Evolutionary conservation across 2,888 invertebrate genomes (phyloP), one percentile per base, ranked within the genome.

Genomic region (Drosophila phalerata): DNA sequence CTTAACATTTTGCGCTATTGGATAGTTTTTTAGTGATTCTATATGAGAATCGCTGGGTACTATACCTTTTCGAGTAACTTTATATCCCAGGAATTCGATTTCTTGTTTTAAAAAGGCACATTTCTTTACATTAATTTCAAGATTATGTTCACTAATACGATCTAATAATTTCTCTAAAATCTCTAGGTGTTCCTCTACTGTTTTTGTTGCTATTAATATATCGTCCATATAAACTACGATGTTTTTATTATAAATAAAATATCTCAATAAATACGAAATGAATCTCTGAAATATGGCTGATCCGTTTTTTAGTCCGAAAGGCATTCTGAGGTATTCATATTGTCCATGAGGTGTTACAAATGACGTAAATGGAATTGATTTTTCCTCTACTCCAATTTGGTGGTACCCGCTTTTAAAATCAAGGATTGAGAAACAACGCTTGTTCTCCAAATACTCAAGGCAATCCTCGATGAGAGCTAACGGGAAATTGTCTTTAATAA

Each of bases 341-440:
- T 40, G 17, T 1, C 17, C 40, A 2, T 57, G 34, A 15, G 37
- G 56, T 2, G 38, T 58, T 15, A 58, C 38, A 5, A 58, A 58
- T 1, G 38, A 11, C 5, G 57, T 38, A 17, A 28, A 48, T 5
- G 13, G 34, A 1, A 47, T 30, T 17, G 38, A 48, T 22, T 15
- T 37, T 17, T 32, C 37, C 15, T 47, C 57, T 11, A 57, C 47
- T 9, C 57, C 48, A 19, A 48, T 48, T 11, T 47, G 45, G 3
- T 56, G 34, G 8, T 15, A 56, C 9, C 55, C 43, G 11, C 55
- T 56, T 40, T 56, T 56, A 1, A 57, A 45, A 25, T 47, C 56
- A 10, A 56, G 1, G 1, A 37, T 17, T 4, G 17, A 40, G 10
- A 17, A 40, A 17, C 40, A 40, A 5, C 10, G 6, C 10, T 17